These are phyloP conservation scores for Helicoverpa zea DNA, from an alignment of 1,140 invertebrate genomes.

Conservation along the genomic window DNA sequence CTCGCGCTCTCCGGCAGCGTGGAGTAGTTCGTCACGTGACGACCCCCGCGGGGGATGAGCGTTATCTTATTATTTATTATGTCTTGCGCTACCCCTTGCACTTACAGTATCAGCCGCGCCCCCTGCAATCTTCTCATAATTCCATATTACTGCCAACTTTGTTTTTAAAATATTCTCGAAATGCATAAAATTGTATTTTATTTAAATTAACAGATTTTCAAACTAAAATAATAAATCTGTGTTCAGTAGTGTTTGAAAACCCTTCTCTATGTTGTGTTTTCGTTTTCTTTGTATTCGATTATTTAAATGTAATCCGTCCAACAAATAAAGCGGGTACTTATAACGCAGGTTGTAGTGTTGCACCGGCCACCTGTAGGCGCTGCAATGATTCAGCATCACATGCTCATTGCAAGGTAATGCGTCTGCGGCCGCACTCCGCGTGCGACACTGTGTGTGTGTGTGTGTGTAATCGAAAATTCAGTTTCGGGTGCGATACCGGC, in stretches of 20 bases:
- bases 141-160: slow-evolving; percentile 2
- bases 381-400: no score
- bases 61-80: slow-evolving; percentile 41
- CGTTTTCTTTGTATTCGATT: no score
- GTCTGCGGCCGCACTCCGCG: neutral
- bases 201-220: no score
- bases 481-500: neutral
- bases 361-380: no score
- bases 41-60: slow-evolving; percentile 17
- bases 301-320: no score
- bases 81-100: slow-evolving; percentile 31
- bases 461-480: slow-evolving; percentile 5
- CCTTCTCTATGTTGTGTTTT: no score
- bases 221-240: no score
- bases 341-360: no score
- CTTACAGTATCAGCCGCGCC: slow-evolving; percentile 15
- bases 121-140: slow-evolving; percentile 20
- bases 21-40: neutral
- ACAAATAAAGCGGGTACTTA: no score
- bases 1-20: neutral
- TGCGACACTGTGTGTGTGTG: neutral
- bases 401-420: no score
- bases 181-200: neutral
- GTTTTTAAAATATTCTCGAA: neutral
- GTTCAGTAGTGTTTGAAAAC: no score